Base-by-base conservation (phyloP, 2,113 vertebrate species). In the Dicentrarchus labrax region DNA sequence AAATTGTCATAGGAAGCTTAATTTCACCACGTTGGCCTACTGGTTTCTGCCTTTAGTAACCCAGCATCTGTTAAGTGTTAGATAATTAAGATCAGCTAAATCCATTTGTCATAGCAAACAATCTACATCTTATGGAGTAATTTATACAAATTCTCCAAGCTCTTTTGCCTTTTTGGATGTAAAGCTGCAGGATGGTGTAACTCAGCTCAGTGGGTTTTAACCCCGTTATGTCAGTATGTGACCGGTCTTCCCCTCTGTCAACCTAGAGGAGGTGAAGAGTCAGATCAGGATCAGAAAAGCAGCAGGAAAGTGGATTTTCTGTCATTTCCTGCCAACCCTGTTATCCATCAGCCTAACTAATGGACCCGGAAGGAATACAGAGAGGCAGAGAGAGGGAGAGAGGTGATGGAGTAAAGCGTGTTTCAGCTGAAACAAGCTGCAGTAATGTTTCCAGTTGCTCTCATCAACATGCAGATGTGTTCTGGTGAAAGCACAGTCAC, bases 331-430 rank as follows among this genome's bases (percentile, higher is more conserved):
- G 59, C 66, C 72, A 64, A 67, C 69, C 64, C 11, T 24, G 70
- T 81, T 83, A 88, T 91, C 85, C 82, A 89, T 92, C 92, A 89
- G 82, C 50, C 73, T 75, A 43, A 80, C 86, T 92, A 90, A 92
- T 93, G 83, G 79, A 89, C 22, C 83, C 36, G 30, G 76, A 82
- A 85, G 82, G 82, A 76, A 57, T 61, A 66, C 39, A 78, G 24
- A 24, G 59, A 75, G 56, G 47, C 16, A 8, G 70, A 39, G 48
- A 39, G 30, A 30, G 30, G 30, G 30, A 30, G 30, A 30, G 57
- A 36, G 22, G 75, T 57, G 78, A 70, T 57, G 68, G 73, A 79
- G 76, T 30, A 65, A n/a, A n/a, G 47, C 30, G 64, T 1, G 74
- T 0, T 22, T 72, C 61, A 16, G 57, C 82, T 43, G 68, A 78